These are phyloP conservation scores for Aeoliscus strigatus DNA, from an alignment of 2,797 vertebrate species.

Conservation along the genomic window DNA sequence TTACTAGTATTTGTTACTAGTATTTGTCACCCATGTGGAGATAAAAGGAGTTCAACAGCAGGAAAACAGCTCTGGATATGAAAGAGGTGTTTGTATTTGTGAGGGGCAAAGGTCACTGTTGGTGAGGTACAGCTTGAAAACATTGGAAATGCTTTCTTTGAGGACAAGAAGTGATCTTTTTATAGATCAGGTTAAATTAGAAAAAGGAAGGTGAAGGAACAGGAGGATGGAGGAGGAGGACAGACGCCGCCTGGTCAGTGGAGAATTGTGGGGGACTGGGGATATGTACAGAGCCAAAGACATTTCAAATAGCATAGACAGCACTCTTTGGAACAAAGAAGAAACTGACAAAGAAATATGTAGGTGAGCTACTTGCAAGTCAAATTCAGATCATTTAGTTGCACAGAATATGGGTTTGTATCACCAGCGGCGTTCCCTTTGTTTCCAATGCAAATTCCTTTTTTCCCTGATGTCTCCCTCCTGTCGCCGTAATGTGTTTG, in stretches of 20 bases:
- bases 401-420: too few species aligned
- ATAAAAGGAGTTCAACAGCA: too few species aligned
- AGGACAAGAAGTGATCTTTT: conserved; percentile 48
- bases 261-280: conserved; percentile 23
- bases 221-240: conserved; percentile 9
- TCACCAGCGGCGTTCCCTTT: too few species aligned
- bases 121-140: conserved; percentile 40
- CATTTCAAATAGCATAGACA: conserved; percentile 24
- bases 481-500: too few species aligned
- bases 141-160: conserved; percentile 36
- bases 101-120: conserved; percentile 41
- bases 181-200: too few species aligned
- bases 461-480: too few species aligned
- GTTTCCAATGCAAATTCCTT: too few species aligned
- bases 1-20: too few species aligned
- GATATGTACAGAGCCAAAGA: conserved; percentile 29
- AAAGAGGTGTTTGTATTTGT: conserved; percentile 14
- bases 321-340: background rate
- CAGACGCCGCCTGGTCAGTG: conserved; percentile 22
- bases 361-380: background rate
- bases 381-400: too few species aligned
- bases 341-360: conserved; percentile 17
- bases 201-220: conserved; percentile 31
- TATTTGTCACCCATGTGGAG: too few species aligned
- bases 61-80: too few species aligned